A percentile compares a stretch with the other conserved stretches of the same genome.
Conservation (phyloP, 1,140 invertebrate genomes). For the Heliconius hewitsoni region DNA sequence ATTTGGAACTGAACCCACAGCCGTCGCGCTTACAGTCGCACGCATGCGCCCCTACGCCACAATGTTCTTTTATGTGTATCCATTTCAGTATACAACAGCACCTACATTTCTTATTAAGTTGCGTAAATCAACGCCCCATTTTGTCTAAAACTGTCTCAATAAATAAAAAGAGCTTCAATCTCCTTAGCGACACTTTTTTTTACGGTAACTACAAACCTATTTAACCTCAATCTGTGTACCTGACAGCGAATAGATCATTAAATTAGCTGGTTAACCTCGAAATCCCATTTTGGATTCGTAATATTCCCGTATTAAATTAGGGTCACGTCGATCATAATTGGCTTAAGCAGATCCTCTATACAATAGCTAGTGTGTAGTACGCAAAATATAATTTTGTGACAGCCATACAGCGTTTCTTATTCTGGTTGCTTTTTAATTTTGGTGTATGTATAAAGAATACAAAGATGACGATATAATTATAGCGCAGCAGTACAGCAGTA, state of each 20-base stretch:
- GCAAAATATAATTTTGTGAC: not conserved
- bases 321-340: constrained; percentile 5
- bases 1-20: no score
- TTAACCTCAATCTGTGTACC: constrained; percentile 2
- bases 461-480: no score
- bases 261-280: constrained; percentile 10
- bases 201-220: not conserved
- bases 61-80: no score
- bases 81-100: no score
- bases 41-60: no score
- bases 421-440: not conserved
- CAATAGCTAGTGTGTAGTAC: not conserved
- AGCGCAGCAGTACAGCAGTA: no score
- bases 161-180: not conserved
- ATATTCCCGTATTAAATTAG: not conserved
- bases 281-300: constrained; percentile 1
- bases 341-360: not conserved
- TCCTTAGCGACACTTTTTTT: not conserved
- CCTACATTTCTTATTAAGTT: no score
- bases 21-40: no score
- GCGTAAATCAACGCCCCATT: not conserved
- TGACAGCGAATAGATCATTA: constrained; percentile 12
- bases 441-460: not conserved
- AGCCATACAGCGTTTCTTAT: not conserved
- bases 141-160: not conserved